Conservation (phyloP, 2,797 vertebrate species). For the Lutjanus argentimaculatus region DNA sequence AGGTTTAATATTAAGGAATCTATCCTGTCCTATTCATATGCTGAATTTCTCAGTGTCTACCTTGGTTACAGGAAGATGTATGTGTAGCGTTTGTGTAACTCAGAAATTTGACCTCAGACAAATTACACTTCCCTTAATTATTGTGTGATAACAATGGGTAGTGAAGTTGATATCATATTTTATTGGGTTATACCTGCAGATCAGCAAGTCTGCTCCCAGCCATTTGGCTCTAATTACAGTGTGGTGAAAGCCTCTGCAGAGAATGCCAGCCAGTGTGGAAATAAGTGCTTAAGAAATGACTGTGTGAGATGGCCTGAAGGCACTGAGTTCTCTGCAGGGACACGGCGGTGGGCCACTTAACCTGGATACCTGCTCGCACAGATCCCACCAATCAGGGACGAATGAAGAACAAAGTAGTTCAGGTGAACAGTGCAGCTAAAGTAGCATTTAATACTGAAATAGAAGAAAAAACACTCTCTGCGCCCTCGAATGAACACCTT, state of each 20-base stretch:
- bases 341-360: conserved; percentile 60
- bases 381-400: conserved; percentile 53
- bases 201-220: conserved; percentile 61
- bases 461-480: not conserved
- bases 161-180: conserved; percentile 45
- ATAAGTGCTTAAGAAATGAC: conserved; percentile 78
- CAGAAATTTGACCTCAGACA: not conserved
- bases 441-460: not conserved
- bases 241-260: conserved; percentile 67
- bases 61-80: not conserved
- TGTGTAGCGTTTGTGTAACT: not conserved
- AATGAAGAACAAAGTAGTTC: conserved; percentile 43
- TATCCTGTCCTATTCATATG: not conserved
- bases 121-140: conserved; percentile 46
- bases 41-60: not conserved
- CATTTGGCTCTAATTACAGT: conserved; percentile 79
- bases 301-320: conserved; percentile 65
- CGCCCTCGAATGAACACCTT: conserved; percentile 14
- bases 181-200: conserved; percentile 59
- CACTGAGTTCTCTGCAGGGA: conserved; percentile 59
- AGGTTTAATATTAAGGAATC: not conserved
- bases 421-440: conserved; percentile 13
- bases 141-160: conserved; percentile 35
- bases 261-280: conserved; percentile 65
- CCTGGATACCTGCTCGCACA: conserved; percentile 70